Base-by-base conservation (phyloP, 1,140 invertebrate species). In the Mylabris phalerata region DNA sequence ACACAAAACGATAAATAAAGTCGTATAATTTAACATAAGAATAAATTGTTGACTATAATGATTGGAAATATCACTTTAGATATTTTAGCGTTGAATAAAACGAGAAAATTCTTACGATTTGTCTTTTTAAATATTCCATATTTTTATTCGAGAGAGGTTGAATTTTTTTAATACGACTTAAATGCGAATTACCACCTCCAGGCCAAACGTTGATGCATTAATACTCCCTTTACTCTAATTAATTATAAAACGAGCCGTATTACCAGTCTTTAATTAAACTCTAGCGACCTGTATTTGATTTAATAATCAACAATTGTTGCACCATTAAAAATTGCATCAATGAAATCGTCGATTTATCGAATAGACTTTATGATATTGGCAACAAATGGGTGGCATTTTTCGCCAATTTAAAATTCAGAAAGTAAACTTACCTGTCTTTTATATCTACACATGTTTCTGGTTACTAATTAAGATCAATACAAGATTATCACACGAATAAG, bases 401-500 rank as follows among this genome's bases (percentile, higher is more conserved):
- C 10, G 19, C 19, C 4, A 42, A 42, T 11, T 42, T 42, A 55
- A 55, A 47, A 55, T 55, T 44, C 24, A 38, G 38, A 47, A 19
- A 19, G 45, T 39, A 48, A 46, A 11, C 32, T 48, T 55, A 55
- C 52, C 46, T 55, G 45, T 44, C 52, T 55, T 44, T 45, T 38
- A 39, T 45, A 47, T 55, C 32, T 32, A 57, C 55, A 44, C 40
- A 42, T 57, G 47, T 50, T 55, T 55, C 41, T 59, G 27, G 48
- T 11, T 19, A 9, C 41, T 55, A 54, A 59, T 59, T 59, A 59
- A 59, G 58, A 59, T 59, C 50, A 45, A 39, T 49, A 55, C 46
- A 52, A 59, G 58, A 59, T 59, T 59, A 59, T 50, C 50, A 46
- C 45, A 32, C 32, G 32, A 19, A 19, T 19, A 19, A 19, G 32